These are phyloP conservation scores for Bubo bubo DNA, from an alignment of 2,113 vertebrate species.

Conservation along the genomic window DNA sequence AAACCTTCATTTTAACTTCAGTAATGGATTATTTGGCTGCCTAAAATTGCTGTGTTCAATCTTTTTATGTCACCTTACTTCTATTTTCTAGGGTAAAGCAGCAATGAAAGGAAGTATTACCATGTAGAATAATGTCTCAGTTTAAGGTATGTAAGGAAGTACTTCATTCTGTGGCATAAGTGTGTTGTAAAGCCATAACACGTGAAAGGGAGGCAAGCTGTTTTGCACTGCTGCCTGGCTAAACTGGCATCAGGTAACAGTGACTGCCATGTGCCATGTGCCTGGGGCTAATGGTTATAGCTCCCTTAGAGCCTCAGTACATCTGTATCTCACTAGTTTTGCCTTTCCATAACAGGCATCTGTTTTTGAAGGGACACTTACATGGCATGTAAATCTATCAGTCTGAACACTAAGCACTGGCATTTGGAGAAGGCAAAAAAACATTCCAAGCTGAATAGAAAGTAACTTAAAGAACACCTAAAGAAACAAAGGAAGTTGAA, in stretches of 20 bases:
- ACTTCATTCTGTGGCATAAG: background rate
- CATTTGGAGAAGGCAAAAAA: background rate
- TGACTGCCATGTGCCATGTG: rapidly evolving
- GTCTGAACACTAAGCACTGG: background rate
- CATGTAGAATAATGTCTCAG: background rate
- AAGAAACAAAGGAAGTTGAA: background rate
- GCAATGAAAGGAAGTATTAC: background rate
- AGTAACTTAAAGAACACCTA: background rate
- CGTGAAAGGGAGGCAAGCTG: background rate
- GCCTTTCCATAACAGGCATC: background rate
- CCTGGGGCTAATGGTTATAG: background rate
- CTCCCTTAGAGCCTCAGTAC: background rate
- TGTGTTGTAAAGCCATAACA: background rate
- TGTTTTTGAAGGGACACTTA: background rate
- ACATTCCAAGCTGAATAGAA: background rate
- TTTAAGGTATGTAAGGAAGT: background rate
- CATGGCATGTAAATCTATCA: background rate
- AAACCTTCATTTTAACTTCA: background rate
- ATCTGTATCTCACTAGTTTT: rapidly evolving
- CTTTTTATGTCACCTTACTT: background rate
- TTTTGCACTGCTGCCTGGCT: background rate
- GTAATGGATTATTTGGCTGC: background rate
- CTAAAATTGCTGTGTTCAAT: background rate
- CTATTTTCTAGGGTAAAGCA: background rate
- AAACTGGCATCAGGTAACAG: background rate